These are phyloP conservation scores for Delia radicum DNA, from an alignment of 1,140 invertebrate genomes.

Conservation along the genomic window DNA sequence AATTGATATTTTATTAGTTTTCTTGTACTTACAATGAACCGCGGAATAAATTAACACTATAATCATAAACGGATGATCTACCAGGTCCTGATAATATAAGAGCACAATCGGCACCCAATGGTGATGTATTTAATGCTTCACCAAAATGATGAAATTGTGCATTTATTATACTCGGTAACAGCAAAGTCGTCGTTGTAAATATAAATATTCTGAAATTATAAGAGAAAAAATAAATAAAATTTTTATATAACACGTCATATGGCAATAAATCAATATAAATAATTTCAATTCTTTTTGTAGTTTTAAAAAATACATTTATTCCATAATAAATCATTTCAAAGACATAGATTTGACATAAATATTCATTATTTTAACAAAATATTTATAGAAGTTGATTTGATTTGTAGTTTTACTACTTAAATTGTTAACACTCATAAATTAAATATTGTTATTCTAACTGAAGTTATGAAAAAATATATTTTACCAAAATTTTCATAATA, in stretches of 20 bases:
- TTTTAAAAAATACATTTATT: background rate
- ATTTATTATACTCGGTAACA: background rate
- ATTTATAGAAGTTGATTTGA: too few relatives aligned
- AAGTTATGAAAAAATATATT: too few relatives aligned
- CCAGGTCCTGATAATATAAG: constrained; percentile 72
- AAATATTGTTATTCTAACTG: too few relatives aligned
- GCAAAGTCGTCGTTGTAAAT: constrained; percentile 29
- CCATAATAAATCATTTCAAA: background rate
- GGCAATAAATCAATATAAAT: background rate
- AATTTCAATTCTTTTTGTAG: background rate
- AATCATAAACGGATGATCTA: constrained; percentile 76
- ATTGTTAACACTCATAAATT: too few relatives aligned
- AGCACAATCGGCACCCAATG: constrained; percentile 66
- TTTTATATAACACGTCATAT: too few relatives aligned
- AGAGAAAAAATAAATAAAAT: constrained; percentile 28
- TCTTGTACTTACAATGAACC: constrained; percentile 65
- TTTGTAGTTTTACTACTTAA: too few relatives aligned
- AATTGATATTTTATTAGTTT: background rate
- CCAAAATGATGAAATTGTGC: constrained; percentile 51
- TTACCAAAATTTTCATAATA: too few relatives aligned
- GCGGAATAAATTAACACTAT: constrained; percentile 77
- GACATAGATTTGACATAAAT: background rate
- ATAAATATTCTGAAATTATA: constrained; percentile 45
- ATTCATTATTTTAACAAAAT: too few relatives aligned
- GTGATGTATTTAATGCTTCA: constrained; percentile 44